Conservation (phyloP, 2,113 vertebrate species). For the Sander lucioperca region DNA sequence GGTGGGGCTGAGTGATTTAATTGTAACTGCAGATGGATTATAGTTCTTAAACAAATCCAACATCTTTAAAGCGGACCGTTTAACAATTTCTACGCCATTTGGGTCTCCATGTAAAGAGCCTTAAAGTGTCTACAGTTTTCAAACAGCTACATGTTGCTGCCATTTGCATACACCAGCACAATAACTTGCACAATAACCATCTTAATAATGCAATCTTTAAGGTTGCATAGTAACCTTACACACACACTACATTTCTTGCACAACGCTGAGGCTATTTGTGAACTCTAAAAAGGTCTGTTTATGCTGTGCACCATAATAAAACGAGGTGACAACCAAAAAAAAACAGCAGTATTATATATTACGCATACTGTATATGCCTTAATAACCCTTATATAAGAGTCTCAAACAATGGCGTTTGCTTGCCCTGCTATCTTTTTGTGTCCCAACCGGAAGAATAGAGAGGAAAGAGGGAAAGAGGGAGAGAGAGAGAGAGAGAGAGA, state of each 20-base stretch:
- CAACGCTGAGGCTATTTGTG: background rate
- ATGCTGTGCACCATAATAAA: background rate
- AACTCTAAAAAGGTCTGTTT: background rate
- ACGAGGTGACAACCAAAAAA: slow-evolving; percentile 12
- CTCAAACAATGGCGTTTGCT: slow-evolving; percentile 32
- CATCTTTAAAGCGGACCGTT: background rate
- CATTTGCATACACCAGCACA: background rate
- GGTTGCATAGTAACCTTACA: background rate
- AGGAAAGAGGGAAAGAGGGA: slow-evolving; percentile 34
- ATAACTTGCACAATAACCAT: background rate
- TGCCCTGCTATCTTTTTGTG: slow-evolving; percentile 31
- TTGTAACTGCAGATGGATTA: too few relatives aligned
- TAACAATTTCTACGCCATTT: background rate
- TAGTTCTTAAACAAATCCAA: background rate
- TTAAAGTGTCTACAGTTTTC: background rate
- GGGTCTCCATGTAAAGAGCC: background rate
- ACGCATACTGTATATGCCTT: slow-evolving; percentile 28
- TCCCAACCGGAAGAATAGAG: slow-evolving; percentile 38
- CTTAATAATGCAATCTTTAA: background rate
- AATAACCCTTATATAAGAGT: slow-evolving; percentile 40
- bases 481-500: slow-evolving; percentile 39
- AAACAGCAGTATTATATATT: background rate
- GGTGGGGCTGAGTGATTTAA: background rate
- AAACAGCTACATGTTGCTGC: background rate
- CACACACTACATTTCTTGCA: background rate